Evolutionary conservation across 2,797 vertebrate species (phyloP).

Genomic region (Thalassophryne amazonica): DNA sequence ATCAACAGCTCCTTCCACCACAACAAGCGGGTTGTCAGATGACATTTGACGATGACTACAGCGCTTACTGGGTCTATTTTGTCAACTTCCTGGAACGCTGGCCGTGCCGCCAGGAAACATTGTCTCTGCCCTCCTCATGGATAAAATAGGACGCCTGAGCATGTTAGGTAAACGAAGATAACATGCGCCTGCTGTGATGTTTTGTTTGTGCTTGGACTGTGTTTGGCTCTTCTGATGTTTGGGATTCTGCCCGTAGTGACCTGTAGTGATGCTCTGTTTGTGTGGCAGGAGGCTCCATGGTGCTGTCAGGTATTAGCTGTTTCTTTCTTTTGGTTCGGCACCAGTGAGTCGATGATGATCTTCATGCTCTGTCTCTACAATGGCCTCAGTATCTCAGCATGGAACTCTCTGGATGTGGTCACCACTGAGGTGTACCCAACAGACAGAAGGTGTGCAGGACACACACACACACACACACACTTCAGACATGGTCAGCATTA

Average conservation of each 20-base stretch:
- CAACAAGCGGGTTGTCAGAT: slow-evolving; percentile 95
- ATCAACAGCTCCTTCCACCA: slow-evolving; percentile 89
- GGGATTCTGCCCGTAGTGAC: neutral
- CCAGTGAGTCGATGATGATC: slow-evolving; percentile 98
- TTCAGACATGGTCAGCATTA: no score
- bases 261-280: neutral
- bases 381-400: slow-evolving; percentile 95
- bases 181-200: neutral
- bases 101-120: slow-evolving; percentile 97
- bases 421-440: slow-evolving; percentile 94
- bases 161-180: slow-evolving; percentile 90
- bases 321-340: slow-evolving; percentile 98
- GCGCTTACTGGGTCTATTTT: slow-evolving; percentile 98
- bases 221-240: neutral
- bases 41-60: slow-evolving; percentile 94
- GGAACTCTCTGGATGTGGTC: slow-evolving; percentile 96
- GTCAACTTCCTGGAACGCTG: slow-evolving; percentile 96
- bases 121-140: slow-evolving; percentile 96
- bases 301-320: slow-evolving; percentile 97
- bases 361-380: slow-evolving; percentile 98
- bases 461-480: no score
- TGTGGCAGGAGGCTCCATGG: slow-evolving; percentile 97
- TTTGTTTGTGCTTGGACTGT: no score
- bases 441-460: slow-evolving; percentile 94
- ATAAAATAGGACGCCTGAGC: slow-evolving; percentile 93